Conservation (phyloP, 1,140 invertebrate species). For the Goniozus legneri region DNA sequence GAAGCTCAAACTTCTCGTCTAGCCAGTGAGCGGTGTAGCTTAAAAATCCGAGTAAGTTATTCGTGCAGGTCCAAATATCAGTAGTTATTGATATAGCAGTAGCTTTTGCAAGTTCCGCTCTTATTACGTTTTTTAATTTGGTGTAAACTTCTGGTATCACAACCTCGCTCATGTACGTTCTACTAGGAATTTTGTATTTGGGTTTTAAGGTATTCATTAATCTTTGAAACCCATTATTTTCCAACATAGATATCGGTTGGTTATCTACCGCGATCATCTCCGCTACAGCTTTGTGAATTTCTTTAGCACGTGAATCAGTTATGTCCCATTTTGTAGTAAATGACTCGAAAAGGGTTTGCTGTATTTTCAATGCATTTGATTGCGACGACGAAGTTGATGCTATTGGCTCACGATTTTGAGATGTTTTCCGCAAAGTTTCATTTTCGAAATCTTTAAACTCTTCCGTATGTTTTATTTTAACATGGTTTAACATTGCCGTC, state of each 20-base stretch:
- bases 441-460: no score
- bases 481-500: no score
- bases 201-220: constrained; percentile 37
- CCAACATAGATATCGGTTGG: constrained; percentile 42
- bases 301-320: background rate
- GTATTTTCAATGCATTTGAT: no score
- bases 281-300: background rate
- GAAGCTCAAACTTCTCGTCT: background rate
- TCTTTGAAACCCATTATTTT: constrained; percentile 43
- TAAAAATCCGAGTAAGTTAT: background rate
- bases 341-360: no score
- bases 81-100: background rate
- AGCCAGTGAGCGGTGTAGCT: background rate
- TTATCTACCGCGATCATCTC: constrained; percentile 38
- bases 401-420: no score
- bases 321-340: background rate
- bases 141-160: constrained; percentile 1
- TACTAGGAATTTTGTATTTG: constrained; percentile 40
- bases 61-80: background rate
- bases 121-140: background rate
- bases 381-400: no score
- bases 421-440: no score
- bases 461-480: no score
- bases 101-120: background rate
- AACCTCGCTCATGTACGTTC: constrained; percentile 22